Base-by-base conservation (phyloP, 2,888 invertebrate genomes). In the Cylloceria caligata region DNA sequence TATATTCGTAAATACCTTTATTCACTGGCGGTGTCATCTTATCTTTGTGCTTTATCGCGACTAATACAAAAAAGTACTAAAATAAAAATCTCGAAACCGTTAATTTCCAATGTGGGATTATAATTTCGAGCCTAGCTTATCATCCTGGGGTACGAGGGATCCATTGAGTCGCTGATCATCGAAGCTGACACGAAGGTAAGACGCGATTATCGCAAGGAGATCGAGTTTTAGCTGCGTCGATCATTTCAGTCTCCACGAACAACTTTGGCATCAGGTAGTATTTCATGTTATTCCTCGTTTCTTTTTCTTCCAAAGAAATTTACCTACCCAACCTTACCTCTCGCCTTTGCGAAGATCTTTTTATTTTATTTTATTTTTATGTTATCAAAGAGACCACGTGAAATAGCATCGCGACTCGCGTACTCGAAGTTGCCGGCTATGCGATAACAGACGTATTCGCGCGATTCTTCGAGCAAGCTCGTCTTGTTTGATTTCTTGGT, bases 401-500 rank as follows among this genome's bases (percentile, higher is more conserved):
- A 49, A 30, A 30, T 52, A 24, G 19, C 36, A 42, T 16, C 21
- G 74, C 19, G 65, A 65, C 6, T 74, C 65, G 74, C 52, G 49
- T 13, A 16, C n/a, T 16, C 39, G 39, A 42, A 65, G 36, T 36
- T 21, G 16, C 24, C 19, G 21, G 49, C 27, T 19, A 65, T 16
- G 36, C 36, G 72, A 68, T 74, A 68, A 80, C 73, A 57, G 65
- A 7, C 69, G 13, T 69, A 36, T 16, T 69, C 69, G 69, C 47
- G 36, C 47, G n/a, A n/a, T 73, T 67, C 34, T 71, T 39, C 27
- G 68, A 39, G 67, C 52, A 49, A 42, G 49, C 55, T 62, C 62
- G 39, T 73, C 72, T 80, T 67, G 42, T 49, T 74, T 74, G 62
- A 74, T 74, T 80, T 74, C 34, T 74, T 45, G 21, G 49, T 64